These are phyloP conservation scores for Globodera ellingtonae DNA, from an alignment of 1,140 invertebrate species.

Conservation along the genomic window DNA sequence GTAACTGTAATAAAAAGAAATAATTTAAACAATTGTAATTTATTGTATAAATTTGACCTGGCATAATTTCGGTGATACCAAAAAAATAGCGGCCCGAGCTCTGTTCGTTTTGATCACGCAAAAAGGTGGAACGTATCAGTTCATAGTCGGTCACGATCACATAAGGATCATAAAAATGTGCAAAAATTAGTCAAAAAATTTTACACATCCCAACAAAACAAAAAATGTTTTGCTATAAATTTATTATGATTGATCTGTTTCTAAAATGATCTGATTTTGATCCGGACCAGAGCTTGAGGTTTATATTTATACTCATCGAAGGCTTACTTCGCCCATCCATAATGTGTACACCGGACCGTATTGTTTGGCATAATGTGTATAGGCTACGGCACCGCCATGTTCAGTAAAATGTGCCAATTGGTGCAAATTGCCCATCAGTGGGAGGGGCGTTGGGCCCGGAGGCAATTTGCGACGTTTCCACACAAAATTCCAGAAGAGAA, in stretches of 20 bases:
- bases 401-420: neutral
- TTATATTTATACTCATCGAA: too few relatives aligned
- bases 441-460: conserved; percentile 8
- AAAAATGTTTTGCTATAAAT: neutral
- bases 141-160: conserved; percentile 25
- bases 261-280: neutral
- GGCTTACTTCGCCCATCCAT: conserved; percentile 21
- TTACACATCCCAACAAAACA: neutral
- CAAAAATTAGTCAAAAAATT: neutral
- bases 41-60: neutral
- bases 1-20: neutral
- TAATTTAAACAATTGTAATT: neutral
- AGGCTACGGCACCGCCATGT: conserved; percentile 10
- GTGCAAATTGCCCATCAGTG: conserved; percentile 17
- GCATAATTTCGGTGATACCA: conserved; percentile 8
- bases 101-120: conserved; percentile 1
- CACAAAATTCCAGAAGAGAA: conserved; percentile 26
- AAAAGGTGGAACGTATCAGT: conserved; percentile 5
- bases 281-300: too few relatives aligned
- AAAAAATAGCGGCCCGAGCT: conserved; percentile 17
- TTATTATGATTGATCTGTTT: neutral
- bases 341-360: conserved; percentile 29
- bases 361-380: conserved; percentile 9
- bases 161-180: conserved; percentile 9
- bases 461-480: conserved; percentile 26